Base-by-base conservation (phyloP, 2,888 invertebrate genomes). In the Lepidochitona cinerea region DNA sequence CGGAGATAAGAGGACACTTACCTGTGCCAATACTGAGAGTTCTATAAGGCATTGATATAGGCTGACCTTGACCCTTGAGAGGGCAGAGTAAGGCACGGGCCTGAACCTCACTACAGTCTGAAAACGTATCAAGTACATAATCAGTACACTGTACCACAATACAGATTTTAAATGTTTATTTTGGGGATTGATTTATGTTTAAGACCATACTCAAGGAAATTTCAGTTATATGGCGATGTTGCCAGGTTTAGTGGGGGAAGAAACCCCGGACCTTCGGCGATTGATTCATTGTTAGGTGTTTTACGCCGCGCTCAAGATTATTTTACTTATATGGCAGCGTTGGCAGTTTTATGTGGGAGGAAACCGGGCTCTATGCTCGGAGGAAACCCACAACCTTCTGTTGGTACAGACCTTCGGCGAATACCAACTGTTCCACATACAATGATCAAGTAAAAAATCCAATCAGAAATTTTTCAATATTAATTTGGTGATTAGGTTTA, bases 1-100 rank as follows among this genome's bases (percentile, higher is more conserved):
- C n/a, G n/a, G n/a, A n/a, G n/a, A n/a, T 49, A 23, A 49, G n/a
- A 49, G 23, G 53, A 37, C 26, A 54, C 75, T 72, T 78, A 91
- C 94, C 94, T 81, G 93, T 93, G 73, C 97, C 97, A 73, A 97
- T 93, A 49, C 93, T 93, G 26, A 95, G 89, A 4, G 93, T 93
- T 78, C 94, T 92, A 85, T 94, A 94, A 23, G 93, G 91, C 95
- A 95, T 95, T 54, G 94, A 92, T 26, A 93, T 90, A 82, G 90
- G 88, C 70, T 88, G 85, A 74, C 93, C 92, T 79, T 92, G 92
- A 14, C 92, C 92, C n/a, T 92, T 91, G 6, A 93, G 89, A 0
- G 94, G 94, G 81, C 94, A 94, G 5, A 95, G 89, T 71, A 94
- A 93, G 0, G 95, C 95, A 33, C 94, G 89, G 0, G 94, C 93